phyloP scores from a whole-genome alignment of 1,140 invertebrate genomes.

The Onthophagus taurus region DNA sequence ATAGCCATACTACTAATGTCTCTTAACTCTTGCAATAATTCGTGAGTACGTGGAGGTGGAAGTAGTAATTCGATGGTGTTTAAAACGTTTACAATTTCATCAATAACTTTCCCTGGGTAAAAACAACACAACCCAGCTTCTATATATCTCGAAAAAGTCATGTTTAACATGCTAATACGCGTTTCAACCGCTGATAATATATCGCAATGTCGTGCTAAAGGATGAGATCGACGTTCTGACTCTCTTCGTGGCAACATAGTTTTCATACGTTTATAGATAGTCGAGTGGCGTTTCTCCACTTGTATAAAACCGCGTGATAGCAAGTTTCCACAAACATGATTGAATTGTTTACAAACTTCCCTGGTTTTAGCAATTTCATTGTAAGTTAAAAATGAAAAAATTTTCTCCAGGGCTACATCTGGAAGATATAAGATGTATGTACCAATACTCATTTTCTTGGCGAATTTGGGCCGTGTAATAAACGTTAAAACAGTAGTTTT shows the following conservation, averaged over 20 bases:
- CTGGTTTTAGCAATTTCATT: constrained; percentile 73
- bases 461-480: no score
- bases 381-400: constrained; percentile 66
- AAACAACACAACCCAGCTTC: constrained; percentile 79
- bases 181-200: constrained; percentile 86
- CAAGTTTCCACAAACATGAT: constrained; percentile 61
- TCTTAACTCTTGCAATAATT: constrained; percentile 76
- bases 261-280: constrained; percentile 69
- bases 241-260: constrained; percentile 74
- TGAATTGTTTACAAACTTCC: constrained; percentile 76
- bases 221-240: constrained; percentile 78
- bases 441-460: constrained; percentile 3
- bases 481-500: no score
- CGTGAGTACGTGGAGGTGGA: constrained; percentile 66
- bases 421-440: constrained; percentile 47
- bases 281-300: constrained; percentile 66
- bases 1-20: constrained; percentile 95
- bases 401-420: constrained; percentile 66
- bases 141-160: constrained; percentile 86
- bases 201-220: constrained; percentile 74
- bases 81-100: constrained; percentile 74
- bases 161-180: constrained; percentile 78
- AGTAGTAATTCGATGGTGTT: constrained; percentile 54
- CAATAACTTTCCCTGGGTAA: constrained; percentile 86
- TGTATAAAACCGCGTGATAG: constrained; percentile 74